Evolutionary conservation across 2,113 vertebrate genomes (phyloP), one percentile per base, ranked within the genome.

Genomic region (Danionella cerebrum): DNA sequence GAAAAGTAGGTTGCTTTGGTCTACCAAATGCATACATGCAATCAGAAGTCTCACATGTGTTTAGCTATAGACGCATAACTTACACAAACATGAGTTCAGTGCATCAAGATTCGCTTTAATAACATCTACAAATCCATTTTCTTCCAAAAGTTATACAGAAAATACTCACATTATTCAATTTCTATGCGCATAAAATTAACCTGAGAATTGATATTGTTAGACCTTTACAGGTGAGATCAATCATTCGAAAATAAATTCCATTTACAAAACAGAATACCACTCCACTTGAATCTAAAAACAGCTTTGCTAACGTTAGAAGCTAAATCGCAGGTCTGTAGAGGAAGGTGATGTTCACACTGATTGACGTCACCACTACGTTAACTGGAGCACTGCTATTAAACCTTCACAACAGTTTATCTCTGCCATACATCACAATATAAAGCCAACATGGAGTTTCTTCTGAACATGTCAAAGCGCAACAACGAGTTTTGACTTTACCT

Each of bases 191-290:
- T 64, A 82, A 83, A 85, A 78, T 81, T 85, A 79, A 87, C 88
- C 88, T 88, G 88, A 89, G 86, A 83, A 77, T 80, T 81, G 66
- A 55, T 80, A 72, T 85, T 79, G 74, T 78, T 80, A 82, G 78
- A 85, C 76, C 69, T 69, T 70, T 73, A 69, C 68, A 59, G 65
- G 67, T 35, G 58, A 80, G 70, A 70, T 57, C 33, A 75, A 53
- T 47, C 2, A 47, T 63, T 66, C 44, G 41, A 67, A 71, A 68
- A 71, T 19, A 48, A 9, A 24, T 47, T 50, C 42, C 31, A 39
- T 71, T 38, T 21, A 42, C 41, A 11, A 53, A 21, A 6, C 42
- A 29, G 19, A 60, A 57, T 70, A 16, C 50, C 50, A 73, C 33
- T 66, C 29, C 6, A 55, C 13, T 53, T 66, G 42, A 57, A 50